These are phyloP conservation scores for Perodicticus potto DNA, from an alignment of 2,797 vertebrate species.

Conservation along the genomic window DNA sequence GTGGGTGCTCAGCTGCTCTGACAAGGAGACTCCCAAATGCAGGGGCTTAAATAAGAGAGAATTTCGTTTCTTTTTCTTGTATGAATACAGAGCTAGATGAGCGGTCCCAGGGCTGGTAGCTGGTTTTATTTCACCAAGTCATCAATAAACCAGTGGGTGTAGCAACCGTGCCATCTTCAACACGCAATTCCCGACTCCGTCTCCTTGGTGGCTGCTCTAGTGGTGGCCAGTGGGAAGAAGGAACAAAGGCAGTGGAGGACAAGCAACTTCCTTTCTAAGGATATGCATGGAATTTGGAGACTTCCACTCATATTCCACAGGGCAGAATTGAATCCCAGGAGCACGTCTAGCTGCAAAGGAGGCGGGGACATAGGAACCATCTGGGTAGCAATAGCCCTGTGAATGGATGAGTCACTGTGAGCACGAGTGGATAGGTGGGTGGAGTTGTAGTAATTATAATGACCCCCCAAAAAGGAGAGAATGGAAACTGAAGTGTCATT, in stretches of 20 bases:
- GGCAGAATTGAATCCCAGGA: background rate
- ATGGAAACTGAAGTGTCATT: too few species aligned
- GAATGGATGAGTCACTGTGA: background rate
- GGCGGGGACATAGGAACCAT: background rate
- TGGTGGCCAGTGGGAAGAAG: background rate
- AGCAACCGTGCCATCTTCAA: background rate
- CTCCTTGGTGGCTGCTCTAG: background rate
- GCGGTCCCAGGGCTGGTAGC: background rate
- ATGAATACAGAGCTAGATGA: background rate
- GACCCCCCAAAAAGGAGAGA: background rate
- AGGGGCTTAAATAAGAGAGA: background rate
- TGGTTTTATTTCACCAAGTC: background rate
- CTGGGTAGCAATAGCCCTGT: too few species aligned
- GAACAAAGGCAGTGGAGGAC: background rate
- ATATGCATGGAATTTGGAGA: background rate
- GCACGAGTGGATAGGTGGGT: background rate
- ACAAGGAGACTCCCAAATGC: background rate
- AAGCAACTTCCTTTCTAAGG: background rate
- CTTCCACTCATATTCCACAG: background rate
- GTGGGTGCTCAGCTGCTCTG: background rate
- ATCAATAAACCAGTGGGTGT: background rate
- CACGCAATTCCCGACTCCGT: background rate
- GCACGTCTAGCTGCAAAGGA: conserved; percentile 54
- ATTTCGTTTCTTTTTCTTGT: background rate
- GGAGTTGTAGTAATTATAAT: background rate